phyloP scores from a whole-genome alignment of 2,113 vertebrate genomes.

The Heterotis niloticus region DNA sequence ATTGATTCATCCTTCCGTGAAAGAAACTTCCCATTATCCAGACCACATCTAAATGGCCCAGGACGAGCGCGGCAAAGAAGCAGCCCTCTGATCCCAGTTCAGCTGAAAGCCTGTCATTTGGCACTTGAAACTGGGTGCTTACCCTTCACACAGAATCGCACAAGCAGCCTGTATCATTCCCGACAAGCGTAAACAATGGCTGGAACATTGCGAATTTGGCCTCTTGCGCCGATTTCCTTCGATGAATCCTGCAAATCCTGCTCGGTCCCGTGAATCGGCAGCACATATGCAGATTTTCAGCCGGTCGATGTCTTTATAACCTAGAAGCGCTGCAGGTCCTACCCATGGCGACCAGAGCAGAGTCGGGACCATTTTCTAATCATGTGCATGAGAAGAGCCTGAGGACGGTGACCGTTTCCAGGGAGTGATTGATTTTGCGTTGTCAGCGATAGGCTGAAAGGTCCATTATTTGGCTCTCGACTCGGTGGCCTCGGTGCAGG shows the following conservation, averaged over 20 bases:
- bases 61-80: slow-evolving; percentile 43
- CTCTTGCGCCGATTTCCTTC: neutral
- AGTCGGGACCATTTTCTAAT: neutral
- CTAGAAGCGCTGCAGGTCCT: neutral
- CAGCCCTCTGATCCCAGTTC: slow-evolving; percentile 47
- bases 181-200: slow-evolving; percentile 1
- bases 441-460: slow-evolving; percentile 1
- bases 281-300: too few species aligned
- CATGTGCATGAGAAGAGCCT: neutral
- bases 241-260: too few species aligned
- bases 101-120: slow-evolving; percentile 19
- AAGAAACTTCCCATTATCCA: slow-evolving; percentile 64
- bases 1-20: slow-evolving; percentile 72
- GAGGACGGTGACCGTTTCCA: neutral
- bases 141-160: slow-evolving; percentile 35
- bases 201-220: neutral
- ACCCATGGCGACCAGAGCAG: neutral
- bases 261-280: too few species aligned
- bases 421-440: slow-evolving; percentile 6
- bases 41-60: slow-evolving; percentile 58
- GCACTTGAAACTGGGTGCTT: neutral
- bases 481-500: slow-evolving; percentile 7
- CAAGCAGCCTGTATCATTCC: slow-evolving; percentile 31
- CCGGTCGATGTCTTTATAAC: too few species aligned
- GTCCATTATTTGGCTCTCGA: slow-evolving; percentile 20